Base-by-base conservation (phyloP, 2,113 vertebrate genomes). In the Oncorhynchus tshawytscha region DNA sequence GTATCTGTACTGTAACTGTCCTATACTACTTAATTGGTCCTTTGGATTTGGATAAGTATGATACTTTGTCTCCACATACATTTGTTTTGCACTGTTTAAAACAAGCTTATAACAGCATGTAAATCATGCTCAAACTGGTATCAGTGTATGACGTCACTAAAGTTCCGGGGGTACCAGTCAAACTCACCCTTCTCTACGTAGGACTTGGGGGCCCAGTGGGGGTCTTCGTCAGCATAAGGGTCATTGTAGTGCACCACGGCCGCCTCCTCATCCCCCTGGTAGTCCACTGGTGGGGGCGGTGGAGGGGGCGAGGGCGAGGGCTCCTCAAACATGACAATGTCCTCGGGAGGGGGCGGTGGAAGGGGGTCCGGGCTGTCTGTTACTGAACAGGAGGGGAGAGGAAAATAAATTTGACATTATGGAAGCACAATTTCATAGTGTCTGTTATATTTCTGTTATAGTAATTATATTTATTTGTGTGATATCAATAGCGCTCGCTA, bases 351-450 rank as follows among this genome's bases (percentile, higher is more conserved):
- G 0, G 97, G 97, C 0, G 97, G 97, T 0, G 97, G 97, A 11
- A 97, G 98, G 12, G 96, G 97, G 76, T 96, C 96, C 1, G 98
- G 97, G 87, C 97, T 98, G 92, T 99, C 98, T 27, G 97, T 96
- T 93, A 99, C 98, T 99, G 83, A 54, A 54, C 16, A 18, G 51
- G 1, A 71, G 1, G 64, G 15, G 20, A 71, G 2, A 39, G 24
- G 20, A 9, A 68, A 24, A 59, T 9, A 25, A 2, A 39, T 39
- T 1, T 16, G 16, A 18, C 5, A 18, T 54, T 54, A 54, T 18
- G 51, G 51, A 54, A 54, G 51, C 4, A 54, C 13, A 54, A 18
- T 54, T 54, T 54, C 16, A 54, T 54, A 18, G 51, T 16, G 51
- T 3, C 27, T 27, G 27, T 27, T 27, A 3, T 27, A 54, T 1